Conservation (phyloP, 2,797 vertebrate genomes). For the Taenioides sp. region DNA sequence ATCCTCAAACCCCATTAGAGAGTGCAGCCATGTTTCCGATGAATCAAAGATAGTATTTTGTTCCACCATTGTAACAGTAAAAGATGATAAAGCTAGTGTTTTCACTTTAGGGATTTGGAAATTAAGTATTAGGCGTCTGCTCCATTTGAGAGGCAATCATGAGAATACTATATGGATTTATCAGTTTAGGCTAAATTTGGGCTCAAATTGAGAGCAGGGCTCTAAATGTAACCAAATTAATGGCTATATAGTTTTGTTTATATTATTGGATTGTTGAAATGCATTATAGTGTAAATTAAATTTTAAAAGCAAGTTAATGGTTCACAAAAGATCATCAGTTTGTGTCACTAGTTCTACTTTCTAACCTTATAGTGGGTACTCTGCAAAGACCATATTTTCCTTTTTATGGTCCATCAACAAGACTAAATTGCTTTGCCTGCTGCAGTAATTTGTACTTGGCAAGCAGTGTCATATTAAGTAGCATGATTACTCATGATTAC, state of each 20-base stretch:
- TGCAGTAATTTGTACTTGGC: constrained; percentile 1
- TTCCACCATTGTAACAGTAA: constrained; percentile 15
- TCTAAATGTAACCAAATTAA: background rate
- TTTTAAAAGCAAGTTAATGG: background rate
- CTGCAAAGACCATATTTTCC: background rate
- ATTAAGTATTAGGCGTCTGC: constrained; percentile 10
- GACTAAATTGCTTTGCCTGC: constrained; percentile 5
- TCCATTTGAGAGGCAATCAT: constrained; percentile 15
- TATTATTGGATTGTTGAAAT: background rate
- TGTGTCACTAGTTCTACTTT: too few species aligned
- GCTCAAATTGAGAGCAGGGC: background rate
- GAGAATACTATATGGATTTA: constrained; percentile 24
- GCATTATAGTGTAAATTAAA: background rate
- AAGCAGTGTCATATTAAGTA: constrained; percentile 7
- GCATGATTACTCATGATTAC: constrained; percentile 6
- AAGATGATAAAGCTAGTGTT: constrained; percentile 25
- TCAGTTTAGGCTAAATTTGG: constrained; percentile 2
- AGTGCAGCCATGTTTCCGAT: constrained; percentile 11
- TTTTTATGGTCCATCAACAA: background rate
- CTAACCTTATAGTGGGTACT: background rate
- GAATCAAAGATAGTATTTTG: constrained; percentile 20
- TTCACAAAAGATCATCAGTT: too few species aligned
- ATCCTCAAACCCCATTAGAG: constrained; percentile 10
- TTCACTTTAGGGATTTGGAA: constrained; percentile 14
- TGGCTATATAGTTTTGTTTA: background rate